Conservation (phyloP, 2,113 vertebrate species). For the Oenanthe oenanthe region DNA sequence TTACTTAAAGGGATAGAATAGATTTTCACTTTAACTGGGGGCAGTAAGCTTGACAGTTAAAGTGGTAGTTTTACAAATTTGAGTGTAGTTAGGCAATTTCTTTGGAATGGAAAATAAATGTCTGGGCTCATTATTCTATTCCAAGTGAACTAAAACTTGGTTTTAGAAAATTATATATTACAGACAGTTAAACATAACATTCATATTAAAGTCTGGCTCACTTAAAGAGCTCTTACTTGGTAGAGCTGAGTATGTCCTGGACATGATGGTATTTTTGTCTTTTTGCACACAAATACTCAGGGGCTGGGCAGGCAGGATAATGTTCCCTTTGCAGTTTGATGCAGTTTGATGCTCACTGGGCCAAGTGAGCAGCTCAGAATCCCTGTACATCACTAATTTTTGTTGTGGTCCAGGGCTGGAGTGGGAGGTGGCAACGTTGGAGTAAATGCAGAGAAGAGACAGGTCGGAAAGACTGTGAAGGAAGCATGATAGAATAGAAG, state of each 20-base stretch:
- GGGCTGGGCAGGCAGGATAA: not conserved
- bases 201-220: not conserved
- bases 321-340: not conserved
- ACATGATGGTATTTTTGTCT: not conserved
- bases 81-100: not conserved
- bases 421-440: not conserved
- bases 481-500: not conserved
- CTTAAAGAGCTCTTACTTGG: not conserved
- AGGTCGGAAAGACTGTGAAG: not conserved
- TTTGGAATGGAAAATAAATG: not conserved
- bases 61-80: not conserved
- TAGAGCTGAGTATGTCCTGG: not conserved
- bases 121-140: not conserved
- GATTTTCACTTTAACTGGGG: not conserved
- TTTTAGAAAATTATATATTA: not conserved
- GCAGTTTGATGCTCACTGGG: not conserved
- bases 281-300: not conserved
- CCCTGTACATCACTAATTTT: not conserved
- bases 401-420: not conserved
- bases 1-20: slow-evolving; percentile 38
- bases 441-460: not conserved
- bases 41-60: slow-evolving; percentile 27
- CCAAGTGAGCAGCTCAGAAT: not conserved
- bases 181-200: not conserved
- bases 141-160: not conserved